Conservation (phyloP, 2,797 vertebrate species). For the Cyprinodon diabolis region DNA sequence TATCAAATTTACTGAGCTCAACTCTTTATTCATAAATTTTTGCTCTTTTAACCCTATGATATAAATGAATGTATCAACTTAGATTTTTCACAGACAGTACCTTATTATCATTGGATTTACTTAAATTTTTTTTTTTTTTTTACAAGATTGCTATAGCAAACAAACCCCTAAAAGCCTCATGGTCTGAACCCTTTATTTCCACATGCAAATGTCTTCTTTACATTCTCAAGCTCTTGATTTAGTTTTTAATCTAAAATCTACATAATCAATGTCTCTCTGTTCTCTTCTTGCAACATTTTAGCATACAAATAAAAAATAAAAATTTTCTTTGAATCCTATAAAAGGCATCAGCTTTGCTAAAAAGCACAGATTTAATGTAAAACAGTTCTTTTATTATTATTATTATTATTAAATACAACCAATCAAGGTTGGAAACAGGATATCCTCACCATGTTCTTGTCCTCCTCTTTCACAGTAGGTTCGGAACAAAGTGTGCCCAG, state of each 20-base stretch:
- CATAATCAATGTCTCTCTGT: not conserved
- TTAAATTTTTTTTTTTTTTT: not conserved
- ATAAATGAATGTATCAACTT: not conserved
- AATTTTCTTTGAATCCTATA: not conserved
- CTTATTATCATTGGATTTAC: not conserved
- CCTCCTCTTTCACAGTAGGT: slow-evolving; percentile 85
- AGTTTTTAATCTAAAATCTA: slow-evolving; percentile 5
- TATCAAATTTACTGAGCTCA: not conserved
- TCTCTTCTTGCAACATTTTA: not conserved
- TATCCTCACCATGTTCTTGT: slow-evolving; percentile 30
- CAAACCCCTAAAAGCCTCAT: not conserved
- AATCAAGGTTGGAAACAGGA: slow-evolving; percentile 1
- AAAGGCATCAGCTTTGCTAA: not conserved
- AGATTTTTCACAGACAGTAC: not conserved
- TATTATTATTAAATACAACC: no score
- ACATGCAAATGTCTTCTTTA: not conserved
- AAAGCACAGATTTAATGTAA: not conserved
- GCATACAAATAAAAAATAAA: not conserved
- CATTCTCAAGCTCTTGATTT: not conserved
- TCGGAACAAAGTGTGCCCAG: slow-evolving; percentile 96
- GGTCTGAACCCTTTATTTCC: not conserved
- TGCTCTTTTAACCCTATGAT: not conserved
- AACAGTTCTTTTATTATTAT: not conserved
- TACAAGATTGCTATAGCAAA: not conserved
- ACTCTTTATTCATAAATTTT: not conserved